Conservation (phyloP, 53 echinoderm and acorn worm species). For the Glandiceps talaboti region DNA sequence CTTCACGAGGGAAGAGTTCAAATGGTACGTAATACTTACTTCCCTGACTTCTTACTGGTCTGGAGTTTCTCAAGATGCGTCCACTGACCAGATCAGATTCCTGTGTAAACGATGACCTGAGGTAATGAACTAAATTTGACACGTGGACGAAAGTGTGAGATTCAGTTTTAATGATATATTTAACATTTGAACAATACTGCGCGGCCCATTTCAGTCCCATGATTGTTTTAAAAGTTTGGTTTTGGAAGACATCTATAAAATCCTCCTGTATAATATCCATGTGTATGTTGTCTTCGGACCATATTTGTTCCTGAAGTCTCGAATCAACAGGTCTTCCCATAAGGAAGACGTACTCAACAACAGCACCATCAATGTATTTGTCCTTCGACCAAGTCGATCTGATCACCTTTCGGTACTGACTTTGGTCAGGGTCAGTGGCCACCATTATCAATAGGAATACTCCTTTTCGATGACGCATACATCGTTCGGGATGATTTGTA, state of each 20-base stretch:
- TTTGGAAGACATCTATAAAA: neutral
- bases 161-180: neutral
- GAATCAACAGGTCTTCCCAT: neutral
- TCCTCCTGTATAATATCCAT: neutral
- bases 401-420: neutral
- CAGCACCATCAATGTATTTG: neutral
- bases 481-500: neutral
- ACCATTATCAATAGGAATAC: neutral
- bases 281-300: neutral
- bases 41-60: neutral
- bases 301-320: neutral
- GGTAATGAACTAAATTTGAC: neutral
- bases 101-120: neutral
- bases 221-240: neutral
- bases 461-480: neutral
- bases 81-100: neutral
- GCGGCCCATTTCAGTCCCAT: neutral
- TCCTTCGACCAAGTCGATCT: neutral
- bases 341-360: neutral
- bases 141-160: neutral
- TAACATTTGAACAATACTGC: neutral
- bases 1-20: neutral
- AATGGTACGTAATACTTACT: neutral
- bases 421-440: neutral
- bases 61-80: neutral